phyloP scores from a whole-genome alignment of 23 tunicate genomes.

The Trididemnum miniatum region DNA sequence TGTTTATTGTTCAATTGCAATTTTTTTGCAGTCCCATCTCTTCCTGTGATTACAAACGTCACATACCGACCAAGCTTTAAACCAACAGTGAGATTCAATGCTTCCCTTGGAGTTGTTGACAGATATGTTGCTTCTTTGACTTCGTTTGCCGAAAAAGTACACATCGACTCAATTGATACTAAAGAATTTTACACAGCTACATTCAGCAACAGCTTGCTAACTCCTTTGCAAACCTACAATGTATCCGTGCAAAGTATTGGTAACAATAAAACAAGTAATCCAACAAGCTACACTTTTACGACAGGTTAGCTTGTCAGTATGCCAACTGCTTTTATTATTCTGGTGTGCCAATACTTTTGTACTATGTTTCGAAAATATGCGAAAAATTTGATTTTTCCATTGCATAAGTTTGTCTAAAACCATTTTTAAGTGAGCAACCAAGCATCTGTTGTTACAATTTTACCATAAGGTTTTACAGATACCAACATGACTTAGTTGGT shows the following conservation, averaged over 20 bases:
- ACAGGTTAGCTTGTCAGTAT: no score
- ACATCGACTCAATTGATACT: neutral
- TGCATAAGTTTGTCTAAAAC: no score
- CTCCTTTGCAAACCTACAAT: neutral
- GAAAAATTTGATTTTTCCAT: no score
- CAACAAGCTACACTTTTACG: neutral
- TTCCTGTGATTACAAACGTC: neutral
- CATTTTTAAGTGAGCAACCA: no score
- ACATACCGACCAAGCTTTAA: neutral
- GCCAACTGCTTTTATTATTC: no score
- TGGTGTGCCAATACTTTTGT: no score
- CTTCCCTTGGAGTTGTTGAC: conserved; percentile 44
- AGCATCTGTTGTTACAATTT: no score
- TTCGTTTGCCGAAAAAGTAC: neutral
- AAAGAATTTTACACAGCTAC: neutral
- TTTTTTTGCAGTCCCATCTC: no score
- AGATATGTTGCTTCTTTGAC: conserved; percentile 27
- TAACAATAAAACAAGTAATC: neutral
- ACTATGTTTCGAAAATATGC: no score
- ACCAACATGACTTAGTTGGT: no score
- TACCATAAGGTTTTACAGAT: no score
- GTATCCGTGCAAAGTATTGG: neutral
- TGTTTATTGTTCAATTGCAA: no score
- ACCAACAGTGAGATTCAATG: conserved; percentile 2
- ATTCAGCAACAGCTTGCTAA: neutral